Conservation (phyloP, 2,888 invertebrate genomes). For the Acanthosepion lycidas region DNA sequence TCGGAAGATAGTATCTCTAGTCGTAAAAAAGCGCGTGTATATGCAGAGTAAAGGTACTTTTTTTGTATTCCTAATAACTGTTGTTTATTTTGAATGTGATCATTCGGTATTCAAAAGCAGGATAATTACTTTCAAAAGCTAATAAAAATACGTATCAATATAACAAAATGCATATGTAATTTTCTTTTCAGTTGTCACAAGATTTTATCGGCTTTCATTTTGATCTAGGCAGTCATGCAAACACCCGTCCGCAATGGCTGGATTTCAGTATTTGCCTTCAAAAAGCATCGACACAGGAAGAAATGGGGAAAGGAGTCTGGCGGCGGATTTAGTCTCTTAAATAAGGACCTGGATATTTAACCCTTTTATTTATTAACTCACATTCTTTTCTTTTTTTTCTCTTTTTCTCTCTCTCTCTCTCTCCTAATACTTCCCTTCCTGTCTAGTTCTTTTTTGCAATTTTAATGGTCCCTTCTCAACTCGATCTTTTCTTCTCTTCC, state of each 20-base stretch:
- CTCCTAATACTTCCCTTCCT: not conserved
- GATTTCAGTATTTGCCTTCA: not conserved
- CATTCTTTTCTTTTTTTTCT: no score
- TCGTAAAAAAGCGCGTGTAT: no score
- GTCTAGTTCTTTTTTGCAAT: not conserved
- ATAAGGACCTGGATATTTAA: not conserved
- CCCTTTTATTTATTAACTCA: not conserved
- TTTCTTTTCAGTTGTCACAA: no score
- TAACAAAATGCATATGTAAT: no score
- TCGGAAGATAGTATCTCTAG: no score
- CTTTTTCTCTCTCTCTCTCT: not conserved
- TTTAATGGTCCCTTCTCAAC: not conserved
- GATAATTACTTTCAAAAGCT: no score
- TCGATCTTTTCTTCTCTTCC: not conserved
- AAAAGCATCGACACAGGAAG: not conserved
- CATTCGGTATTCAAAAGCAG: no score
- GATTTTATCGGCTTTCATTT: not conserved
- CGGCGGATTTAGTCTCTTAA: not conserved
- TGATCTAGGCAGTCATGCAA: not conserved
- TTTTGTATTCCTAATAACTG: no score
- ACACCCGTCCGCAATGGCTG: not conserved
- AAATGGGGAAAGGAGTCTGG: not conserved
- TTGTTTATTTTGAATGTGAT: no score
- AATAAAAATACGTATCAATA: no score
- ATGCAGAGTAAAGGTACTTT: no score